Conservation (phyloP, 2,888 invertebrate genomes). For the Idaea straminata region DNA sequence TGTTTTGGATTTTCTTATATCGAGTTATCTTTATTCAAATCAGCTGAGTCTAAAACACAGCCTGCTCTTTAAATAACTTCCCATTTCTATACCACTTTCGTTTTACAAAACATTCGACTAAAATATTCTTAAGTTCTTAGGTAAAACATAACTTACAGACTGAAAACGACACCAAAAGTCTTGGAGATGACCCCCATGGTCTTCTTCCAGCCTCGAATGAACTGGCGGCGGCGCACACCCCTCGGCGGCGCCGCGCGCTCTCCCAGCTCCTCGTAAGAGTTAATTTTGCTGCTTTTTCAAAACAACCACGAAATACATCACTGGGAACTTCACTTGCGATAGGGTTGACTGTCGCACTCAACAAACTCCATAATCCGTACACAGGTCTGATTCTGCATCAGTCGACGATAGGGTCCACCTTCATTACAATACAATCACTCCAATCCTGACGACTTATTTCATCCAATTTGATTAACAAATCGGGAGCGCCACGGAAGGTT, state of each 20-base stretch:
- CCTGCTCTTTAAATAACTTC: neutral
- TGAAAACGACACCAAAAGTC: conserved; percentile 88
- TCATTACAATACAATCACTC: conserved; percentile 59
- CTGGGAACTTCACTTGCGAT: conserved; percentile 51
- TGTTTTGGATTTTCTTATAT: conserved; percentile 2
- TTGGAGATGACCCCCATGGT: conserved; percentile 89
- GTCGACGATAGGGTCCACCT: conserved; percentile 27
- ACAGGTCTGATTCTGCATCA: conserved; percentile 5
- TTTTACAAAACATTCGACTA: conserved; percentile 12
- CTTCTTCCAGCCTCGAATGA: conserved; percentile 76
- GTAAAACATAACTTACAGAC: conserved; percentile 83
- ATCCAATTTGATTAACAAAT: conserved; percentile 59
- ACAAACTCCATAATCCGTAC: conserved; percentile 47
- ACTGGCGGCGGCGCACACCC: conserved; percentile 75
- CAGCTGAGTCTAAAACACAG: neutral
- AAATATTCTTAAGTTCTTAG: conserved; percentile 6
- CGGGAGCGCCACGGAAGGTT: conserved; percentile 49
- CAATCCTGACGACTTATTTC: conserved; percentile 51
- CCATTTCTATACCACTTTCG: neutral
- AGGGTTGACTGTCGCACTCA: conserved; percentile 41
- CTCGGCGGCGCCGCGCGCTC: conserved; percentile 68
- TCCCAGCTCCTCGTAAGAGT: conserved; percentile 67
- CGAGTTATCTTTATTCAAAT: neutral
- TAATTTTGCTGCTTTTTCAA: conserved; percentile 66
- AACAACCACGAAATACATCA: conserved; percentile 49